Percentiles rank a stretch among this genome's conserved stretches.
phyloP scores from a whole-genome alignment of 1,140 invertebrate genomes.

The Microvelia longipes region DNA sequence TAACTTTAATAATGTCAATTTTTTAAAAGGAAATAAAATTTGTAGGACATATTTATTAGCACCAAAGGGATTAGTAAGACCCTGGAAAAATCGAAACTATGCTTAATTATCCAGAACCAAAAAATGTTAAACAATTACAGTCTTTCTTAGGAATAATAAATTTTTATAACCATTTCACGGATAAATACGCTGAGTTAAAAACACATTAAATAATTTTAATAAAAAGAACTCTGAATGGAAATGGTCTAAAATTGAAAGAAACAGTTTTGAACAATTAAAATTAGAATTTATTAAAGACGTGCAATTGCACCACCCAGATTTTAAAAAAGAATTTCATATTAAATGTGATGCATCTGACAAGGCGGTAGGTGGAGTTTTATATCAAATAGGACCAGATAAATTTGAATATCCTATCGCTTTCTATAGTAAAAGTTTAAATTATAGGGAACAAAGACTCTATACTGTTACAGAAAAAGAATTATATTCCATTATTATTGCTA shows the following conservation, averaged over 20 bases:
- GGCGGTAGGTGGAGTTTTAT: slow-evolving; percentile 1
- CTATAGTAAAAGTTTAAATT: background rate
- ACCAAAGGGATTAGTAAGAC: background rate
- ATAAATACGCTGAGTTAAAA: background rate
- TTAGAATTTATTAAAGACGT: background rate
- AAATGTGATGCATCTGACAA: background rate
- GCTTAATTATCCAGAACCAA: background rate
- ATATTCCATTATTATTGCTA: background rate
- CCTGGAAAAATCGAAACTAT: background rate
- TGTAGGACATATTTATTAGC: background rate
- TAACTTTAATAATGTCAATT: background rate
- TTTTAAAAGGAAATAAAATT: background rate
- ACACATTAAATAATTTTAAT: background rate
- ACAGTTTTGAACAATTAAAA: background rate
- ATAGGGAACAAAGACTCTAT: background rate
- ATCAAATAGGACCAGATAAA: background rate
- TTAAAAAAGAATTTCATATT: background rate
- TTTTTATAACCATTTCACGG: background rate
- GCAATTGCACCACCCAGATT: background rate
- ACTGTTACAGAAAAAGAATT: slow-evolving; percentile 1
- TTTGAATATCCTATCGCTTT: background rate
- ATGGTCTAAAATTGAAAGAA: background rate
- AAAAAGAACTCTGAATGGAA: background rate
- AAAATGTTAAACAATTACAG: background rate
- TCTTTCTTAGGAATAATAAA: background rate